Evolutionary conservation across 2,888 invertebrate species (phyloP), one percentile per base, ranked within the genome.

Genomic region (Eupithecia tripunctaria): DNA sequence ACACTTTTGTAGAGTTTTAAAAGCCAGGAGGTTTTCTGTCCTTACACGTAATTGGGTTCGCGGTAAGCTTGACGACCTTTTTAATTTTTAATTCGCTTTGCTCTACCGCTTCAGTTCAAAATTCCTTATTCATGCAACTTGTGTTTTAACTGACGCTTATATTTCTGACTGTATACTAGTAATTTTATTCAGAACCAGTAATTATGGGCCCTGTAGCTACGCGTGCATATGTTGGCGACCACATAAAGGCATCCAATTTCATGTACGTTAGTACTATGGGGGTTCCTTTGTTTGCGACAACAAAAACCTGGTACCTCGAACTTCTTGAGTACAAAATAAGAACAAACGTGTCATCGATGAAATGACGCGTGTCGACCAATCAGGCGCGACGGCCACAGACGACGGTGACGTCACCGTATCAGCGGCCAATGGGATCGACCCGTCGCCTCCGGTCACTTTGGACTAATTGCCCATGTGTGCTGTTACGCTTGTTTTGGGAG

Each of bases 331-430:
- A 88, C 83, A 89, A 93, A 94, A 94, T 94, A 94, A 94, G 94
- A 94, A 94, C 93, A 94, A 94, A 93, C 91, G 89, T 94, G 93
- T 93, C 93, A 94, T 93, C 93, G 94, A 93, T 86, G 91, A 93
- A 94, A 93, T 94, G 93, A 94, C 92, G 93, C 92, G 92, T 93
- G 93, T 92, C 94, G 92, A 92, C 94, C 94, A 94, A 94, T 94
- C 90, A 86, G 91, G 93, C 93, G 91, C 91, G 89, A 93, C 92
- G 93, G 94, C 93, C 92, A 89, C 93, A 90, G 91, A 91, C 90
- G 92, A 86, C 84, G 89, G 84, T 94, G 94, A 94, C 94, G 94
- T 94, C 94, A 94, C 84, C 72, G 80, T 84, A 82, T 86, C 87
- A 86, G 84, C 89, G 88, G 86, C 94, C 94, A 94, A 94, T 94